phyloP scores from a whole-genome alignment of 2,113 vertebrate genomes.

The Pachycephala philippinensis region DNA sequence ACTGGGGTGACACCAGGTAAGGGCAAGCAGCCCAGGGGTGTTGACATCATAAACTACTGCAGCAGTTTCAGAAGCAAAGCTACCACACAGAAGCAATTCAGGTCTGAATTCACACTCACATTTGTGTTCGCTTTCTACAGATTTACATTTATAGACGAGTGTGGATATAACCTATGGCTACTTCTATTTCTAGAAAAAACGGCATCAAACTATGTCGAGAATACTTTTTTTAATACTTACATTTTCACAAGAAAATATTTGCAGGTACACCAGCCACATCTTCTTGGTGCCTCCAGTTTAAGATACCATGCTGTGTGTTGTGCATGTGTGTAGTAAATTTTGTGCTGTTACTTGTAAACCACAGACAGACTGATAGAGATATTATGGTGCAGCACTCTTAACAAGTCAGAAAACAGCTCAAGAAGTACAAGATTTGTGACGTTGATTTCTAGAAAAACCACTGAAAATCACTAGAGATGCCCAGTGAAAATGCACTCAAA shows the following conservation, averaged over 20 bases:
- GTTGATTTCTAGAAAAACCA: neutral
- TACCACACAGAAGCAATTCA: neutral
- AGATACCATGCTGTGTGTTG: neutral
- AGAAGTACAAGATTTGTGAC: neutral
- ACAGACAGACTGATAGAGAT: neutral
- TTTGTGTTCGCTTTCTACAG: neutral
- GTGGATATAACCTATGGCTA: neutral
- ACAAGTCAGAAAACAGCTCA: neutral
- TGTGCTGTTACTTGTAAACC: neutral
- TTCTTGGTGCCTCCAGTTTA: neutral
- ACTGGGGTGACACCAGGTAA: neutral
- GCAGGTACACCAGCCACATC: neutral
- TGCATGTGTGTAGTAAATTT: neutral
- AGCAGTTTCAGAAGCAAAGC: neutral
- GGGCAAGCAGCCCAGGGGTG: neutral
- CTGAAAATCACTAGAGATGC: neutral
- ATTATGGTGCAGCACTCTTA: neutral
- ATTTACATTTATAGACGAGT: neutral
- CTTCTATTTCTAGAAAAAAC: neutral
- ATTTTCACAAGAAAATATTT: neutral
- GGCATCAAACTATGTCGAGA: neutral
- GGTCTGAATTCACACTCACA: neutral
- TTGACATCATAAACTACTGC: neutral
- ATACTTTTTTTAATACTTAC: neutral
- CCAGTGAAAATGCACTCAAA: neutral